These are phyloP conservation scores for Pyrrhosoma nymphula DNA, from an alignment of 2,888 invertebrate genomes.

Conservation along the genomic window DNA sequence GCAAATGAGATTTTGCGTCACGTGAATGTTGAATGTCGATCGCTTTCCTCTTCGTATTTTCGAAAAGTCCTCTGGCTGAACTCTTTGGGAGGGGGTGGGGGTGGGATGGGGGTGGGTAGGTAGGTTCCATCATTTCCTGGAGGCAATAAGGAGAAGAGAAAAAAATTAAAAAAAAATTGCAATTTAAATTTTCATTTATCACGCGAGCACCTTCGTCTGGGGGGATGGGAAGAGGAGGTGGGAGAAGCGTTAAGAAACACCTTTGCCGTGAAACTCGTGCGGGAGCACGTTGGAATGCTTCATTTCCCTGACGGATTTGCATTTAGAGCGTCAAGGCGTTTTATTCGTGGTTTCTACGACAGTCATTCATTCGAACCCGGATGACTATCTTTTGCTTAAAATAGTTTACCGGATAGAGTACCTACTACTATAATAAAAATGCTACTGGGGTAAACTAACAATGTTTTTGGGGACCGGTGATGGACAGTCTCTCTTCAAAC, in stretches of 20 bases:
- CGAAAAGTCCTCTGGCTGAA: not conserved
- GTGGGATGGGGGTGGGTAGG: too few species aligned
- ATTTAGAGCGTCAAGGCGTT: not conserved
- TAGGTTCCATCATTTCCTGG: not conserved
- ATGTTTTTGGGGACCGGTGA: too few species aligned
- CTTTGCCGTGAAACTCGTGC: not conserved
- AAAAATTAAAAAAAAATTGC: not conserved
- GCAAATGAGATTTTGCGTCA: not conserved
- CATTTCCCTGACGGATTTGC: not conserved
- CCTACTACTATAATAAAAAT: too few species aligned
- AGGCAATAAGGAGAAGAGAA: too few species aligned
- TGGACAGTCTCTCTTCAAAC: too few species aligned
- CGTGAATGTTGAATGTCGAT: not conserved
- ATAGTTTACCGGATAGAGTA: too few species aligned
- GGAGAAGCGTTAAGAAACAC: not conserved
- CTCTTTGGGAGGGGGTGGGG: too few species aligned
- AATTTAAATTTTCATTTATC: not conserved
- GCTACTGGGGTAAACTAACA: too few species aligned
- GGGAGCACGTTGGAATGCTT: not conserved
- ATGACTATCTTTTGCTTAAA: too few species aligned
- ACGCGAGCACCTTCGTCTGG: not conserved
- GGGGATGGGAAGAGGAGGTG: not conserved
- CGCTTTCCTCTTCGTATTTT: not conserved
- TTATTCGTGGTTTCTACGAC: not conserved
- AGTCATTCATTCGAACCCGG: too few species aligned